Percentiles rank a stretch among this genome's conserved stretches.
phyloP scores from a whole-genome alignment of 2,797 vertebrate genomes.

The Sebastes taczanowskii region DNA sequence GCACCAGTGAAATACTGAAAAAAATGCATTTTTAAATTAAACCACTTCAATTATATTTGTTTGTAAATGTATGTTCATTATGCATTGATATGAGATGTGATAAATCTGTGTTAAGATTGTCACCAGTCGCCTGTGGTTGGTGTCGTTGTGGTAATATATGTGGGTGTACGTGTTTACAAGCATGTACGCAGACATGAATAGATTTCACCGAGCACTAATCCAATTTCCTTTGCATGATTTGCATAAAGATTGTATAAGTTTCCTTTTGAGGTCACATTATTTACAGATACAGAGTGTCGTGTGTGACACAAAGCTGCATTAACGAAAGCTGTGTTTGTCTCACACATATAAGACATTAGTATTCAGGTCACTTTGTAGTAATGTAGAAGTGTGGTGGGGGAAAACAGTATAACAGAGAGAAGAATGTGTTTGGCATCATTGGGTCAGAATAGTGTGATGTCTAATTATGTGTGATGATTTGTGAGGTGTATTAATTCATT shows the following conservation, averaged over 20 bases:
- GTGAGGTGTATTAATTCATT: not conserved
- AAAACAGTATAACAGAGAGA: not conserved
- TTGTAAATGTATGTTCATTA: not conserved
- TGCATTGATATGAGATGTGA: not conserved
- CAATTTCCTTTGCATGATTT: conserved; percentile 23
- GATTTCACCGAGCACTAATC: conserved; percentile 18
- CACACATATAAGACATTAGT: conserved; percentile 26
- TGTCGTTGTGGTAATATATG: not conserved
- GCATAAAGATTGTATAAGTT: conserved; percentile 29
- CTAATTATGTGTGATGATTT: conserved; percentile 10
- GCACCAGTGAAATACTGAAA: not conserved
- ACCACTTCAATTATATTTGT: not conserved
- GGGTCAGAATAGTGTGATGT: not conserved
- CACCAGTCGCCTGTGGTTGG: not conserved
- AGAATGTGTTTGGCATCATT: not conserved
- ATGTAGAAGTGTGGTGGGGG: conserved; percentile 1
- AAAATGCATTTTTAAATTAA: not conserved
- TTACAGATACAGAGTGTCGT: not conserved
- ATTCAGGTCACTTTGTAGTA: conserved; percentile 45
- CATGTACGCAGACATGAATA: not conserved
- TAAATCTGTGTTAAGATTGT: not conserved
- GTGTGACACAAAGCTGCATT: conserved; percentile 34
- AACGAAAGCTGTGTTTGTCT: conserved; percentile 40
- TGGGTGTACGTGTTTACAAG: not conserved
- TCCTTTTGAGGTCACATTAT: conserved; percentile 32